These are phyloP conservation scores for Eubucco bourcierii DNA, from an alignment of 2,113 vertebrate genomes.

Conservation along the genomic window DNA sequence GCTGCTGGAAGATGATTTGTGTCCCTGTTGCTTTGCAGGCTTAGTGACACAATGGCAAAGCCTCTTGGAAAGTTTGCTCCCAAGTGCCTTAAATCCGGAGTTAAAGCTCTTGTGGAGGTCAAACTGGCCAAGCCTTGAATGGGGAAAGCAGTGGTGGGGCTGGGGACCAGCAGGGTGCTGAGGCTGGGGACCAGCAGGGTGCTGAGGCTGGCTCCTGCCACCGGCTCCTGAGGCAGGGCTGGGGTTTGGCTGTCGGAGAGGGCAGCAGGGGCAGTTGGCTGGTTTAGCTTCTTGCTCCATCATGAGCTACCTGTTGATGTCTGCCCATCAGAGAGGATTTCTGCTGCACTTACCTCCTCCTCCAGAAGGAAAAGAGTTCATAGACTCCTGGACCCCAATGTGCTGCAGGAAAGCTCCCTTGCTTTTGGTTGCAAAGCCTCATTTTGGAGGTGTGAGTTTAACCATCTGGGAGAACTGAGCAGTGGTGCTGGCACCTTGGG, in stretches of 20 bases:
- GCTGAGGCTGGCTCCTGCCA: neutral
- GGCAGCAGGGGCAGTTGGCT: neutral
- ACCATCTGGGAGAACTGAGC: neutral
- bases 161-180: neutral
- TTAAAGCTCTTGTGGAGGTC: neutral
- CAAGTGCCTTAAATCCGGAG: neutral
- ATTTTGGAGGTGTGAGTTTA: neutral
- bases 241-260: neutral
- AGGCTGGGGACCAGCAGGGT: neutral
- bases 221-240: no score
- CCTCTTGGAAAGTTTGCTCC: neutral
- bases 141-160: neutral
- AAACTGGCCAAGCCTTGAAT: neutral
- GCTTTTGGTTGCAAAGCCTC: rapidly evolving
- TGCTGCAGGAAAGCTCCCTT: neutral
- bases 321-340: neutral
- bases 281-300: neutral
- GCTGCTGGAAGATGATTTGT: neutral
- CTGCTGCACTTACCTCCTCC: neutral
- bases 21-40: neutral
- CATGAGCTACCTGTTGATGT: rapidly evolving
- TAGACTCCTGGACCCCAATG: neutral
- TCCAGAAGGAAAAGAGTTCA: neutral
- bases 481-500: neutral
- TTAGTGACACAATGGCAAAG: neutral